Evolutionary conservation across 2,113 vertebrate species (phyloP), one percentile per base, ranked within the genome.

Genomic region (Prietella phreatophila): DNA sequence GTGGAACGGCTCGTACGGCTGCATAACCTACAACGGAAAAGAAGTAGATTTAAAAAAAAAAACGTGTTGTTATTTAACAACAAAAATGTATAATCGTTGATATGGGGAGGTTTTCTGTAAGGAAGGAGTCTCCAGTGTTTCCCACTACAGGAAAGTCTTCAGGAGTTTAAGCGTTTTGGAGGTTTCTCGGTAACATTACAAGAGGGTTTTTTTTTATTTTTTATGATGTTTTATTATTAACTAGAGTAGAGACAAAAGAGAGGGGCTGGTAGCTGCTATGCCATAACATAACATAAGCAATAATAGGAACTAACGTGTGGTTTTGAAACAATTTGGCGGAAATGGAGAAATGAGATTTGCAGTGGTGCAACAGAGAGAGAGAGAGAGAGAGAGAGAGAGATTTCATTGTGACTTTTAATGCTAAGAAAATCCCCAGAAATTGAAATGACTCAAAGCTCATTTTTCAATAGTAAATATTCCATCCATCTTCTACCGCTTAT

Each of bases 321-420:
- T 47, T 47, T 47, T 47, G 6, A 47, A 47, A 47, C 5, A 6
- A 47, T 88, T 39, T 25, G 27, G 47, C 15, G 13, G 50, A 78
- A 78, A 39, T 82, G 56, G 56, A 88, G 55, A 76, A 84, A 53
- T 33, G 86, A 71, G 67, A 61, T 87, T 81, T 56, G 83, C 65
- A n/a, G 50, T 71, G 63, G 65, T 55, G 47, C n/a, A 58, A 33
- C 27, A 56, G 1, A 33, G n/a, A 67, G 42, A 19, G 20, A 67
- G 39, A 84, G n/a, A 56, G 1, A 33, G n/a, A 67, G 42, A 56
- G 1, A 33, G n/a, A 67, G 42, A 19, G 20, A 67, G 39, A 84
- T 67, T 84, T 67, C 15, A 67, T 15, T 55, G 83, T 22, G 42
- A 71, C 27, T 30, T 65, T 83, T 67, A 65, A 42, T 2, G 27